Conservation (phyloP, 2,888 invertebrate species). For the Agrilus mali region DNA sequence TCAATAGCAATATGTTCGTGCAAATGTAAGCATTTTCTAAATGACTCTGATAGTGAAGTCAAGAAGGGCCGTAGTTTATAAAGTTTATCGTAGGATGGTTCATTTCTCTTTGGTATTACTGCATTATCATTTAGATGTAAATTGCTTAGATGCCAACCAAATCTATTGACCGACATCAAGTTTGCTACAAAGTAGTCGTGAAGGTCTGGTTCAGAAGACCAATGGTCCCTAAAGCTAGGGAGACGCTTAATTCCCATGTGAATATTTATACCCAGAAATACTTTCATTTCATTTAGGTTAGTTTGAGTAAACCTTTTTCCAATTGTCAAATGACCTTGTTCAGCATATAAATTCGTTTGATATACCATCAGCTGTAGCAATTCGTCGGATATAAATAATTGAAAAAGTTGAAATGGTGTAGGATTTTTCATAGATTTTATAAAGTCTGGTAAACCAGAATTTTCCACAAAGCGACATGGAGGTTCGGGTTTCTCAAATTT, state of each 20-base stretch:
- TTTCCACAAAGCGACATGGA: too few relatives aligned
- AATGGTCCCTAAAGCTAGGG: constrained; percentile 17
- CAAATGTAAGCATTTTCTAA: constrained; percentile 7
- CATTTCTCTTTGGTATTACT: constrained; percentile 8
- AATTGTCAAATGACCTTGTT: too few relatives aligned
- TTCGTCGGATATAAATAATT: too few relatives aligned
- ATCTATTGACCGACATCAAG: constrained; percentile 10
- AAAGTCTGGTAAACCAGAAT: too few relatives aligned
- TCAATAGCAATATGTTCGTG: constrained; percentile 12
- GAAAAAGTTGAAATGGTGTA: too few relatives aligned
- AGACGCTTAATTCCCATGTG: constrained; percentile 17
- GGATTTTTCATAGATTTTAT: too few relatives aligned
- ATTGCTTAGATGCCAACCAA: constrained; percentile 10
- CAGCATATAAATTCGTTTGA: too few relatives aligned
- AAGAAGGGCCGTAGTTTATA: constrained; percentile 18
- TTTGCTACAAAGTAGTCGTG: constrained; percentile 9
- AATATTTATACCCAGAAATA: constrained; percentile 16
- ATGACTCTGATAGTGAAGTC: constrained; percentile 10
- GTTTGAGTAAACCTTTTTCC: constrained; percentile 6
- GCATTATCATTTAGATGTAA: constrained; percentile 18
- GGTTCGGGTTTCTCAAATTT: too few relatives aligned
- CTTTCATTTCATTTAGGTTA: constrained; percentile 11
- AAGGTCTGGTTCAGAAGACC: constrained; percentile 9
- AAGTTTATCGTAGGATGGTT: constrained; percentile 15
- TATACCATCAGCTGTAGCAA: too few relatives aligned